Base-by-base conservation (phyloP, 2,797 vertebrate species). In the Aratinga solstitialis region DNA sequence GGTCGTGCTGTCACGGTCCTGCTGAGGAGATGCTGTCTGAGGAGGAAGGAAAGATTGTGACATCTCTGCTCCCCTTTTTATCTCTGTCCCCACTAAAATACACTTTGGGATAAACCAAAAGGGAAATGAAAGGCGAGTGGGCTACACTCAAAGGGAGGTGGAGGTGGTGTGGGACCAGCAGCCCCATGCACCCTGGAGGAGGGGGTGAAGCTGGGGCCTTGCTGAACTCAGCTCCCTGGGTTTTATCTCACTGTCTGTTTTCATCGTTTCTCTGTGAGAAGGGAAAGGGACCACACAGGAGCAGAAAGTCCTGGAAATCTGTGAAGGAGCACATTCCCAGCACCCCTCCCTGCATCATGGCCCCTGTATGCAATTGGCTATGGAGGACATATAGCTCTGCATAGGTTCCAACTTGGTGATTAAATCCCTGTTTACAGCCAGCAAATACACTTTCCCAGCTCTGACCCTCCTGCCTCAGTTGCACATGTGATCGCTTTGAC, bases 201-300 rank as follows among this genome's bases (percentile, higher is more conserved):
- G 32, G 48, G 22, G 48, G 29, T 0, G 3, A 80, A 40, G 65
- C 80, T 47, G 29, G 58, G 74, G n/a, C 63, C 59, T 48, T 23
- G 32, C 78, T 2, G 23, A 66, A 34, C 67, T 38, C 67, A 18
- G 53, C 36, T 96, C 94, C 90, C 92, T 0, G 0, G 92, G 90
- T 89, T 68, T 93, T 90, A 59, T 75, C 9, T 1, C 48, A 13
- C 78, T 73, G 38, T 69, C 87, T 94, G 92, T 76, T 95, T 95
- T 74, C 82, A 75, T 76, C 80, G 20, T 92, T 84, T 38, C 27
- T 61, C 68, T 48, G 62, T 63, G 95, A 95, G 81, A 90, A 93
- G 91, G 84, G 75, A 95, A 95, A 76, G 86, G 84, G 96, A 95
- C 94, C 96, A 96, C 95, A 95, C 95, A 95, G 90, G 88, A 96